phyloP scores from a whole-genome alignment of 2,113 vertebrate genomes.

The Dermatemys mawii region DNA sequence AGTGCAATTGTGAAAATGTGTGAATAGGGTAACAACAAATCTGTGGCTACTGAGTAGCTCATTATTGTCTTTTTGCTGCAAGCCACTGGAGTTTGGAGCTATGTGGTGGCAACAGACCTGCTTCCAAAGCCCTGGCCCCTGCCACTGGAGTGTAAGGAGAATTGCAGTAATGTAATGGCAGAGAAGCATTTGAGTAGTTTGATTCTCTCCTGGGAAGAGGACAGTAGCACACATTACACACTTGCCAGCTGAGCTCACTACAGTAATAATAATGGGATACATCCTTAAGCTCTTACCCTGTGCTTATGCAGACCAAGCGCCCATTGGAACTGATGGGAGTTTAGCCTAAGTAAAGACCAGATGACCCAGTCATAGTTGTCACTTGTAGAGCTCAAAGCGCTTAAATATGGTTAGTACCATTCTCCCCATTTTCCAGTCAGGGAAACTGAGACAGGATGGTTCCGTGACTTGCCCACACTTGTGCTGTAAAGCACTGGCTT shows the following conservation, averaged over 20 bases:
- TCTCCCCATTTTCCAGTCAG: background rate
- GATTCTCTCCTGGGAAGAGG: background rate
- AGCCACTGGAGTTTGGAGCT: background rate
- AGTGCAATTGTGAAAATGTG: fast-evolving
- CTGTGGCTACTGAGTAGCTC: background rate
- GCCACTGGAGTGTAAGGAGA: background rate
- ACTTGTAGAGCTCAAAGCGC: background rate
- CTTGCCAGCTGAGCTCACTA: background rate
- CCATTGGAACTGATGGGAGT: background rate
- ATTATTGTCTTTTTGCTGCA: background rate
- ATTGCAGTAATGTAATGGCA: background rate
- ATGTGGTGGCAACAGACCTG: background rate
- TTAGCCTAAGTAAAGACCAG: background rate
- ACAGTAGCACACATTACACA: background rate
- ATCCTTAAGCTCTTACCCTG: fast-evolving
- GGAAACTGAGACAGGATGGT: fast-evolving
- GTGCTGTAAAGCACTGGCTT: background rate
- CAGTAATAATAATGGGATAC: background rate
- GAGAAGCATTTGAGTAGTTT: background rate
- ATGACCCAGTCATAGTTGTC: background rate
- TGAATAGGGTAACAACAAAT: background rate
- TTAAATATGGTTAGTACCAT: fast-evolving
- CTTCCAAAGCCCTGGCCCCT: background rate
- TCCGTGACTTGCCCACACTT: background rate
- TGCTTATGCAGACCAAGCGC: background rate